Conservation (phyloP, 2,113 vertebrate species). For the Xenopus laevis region DNA sequence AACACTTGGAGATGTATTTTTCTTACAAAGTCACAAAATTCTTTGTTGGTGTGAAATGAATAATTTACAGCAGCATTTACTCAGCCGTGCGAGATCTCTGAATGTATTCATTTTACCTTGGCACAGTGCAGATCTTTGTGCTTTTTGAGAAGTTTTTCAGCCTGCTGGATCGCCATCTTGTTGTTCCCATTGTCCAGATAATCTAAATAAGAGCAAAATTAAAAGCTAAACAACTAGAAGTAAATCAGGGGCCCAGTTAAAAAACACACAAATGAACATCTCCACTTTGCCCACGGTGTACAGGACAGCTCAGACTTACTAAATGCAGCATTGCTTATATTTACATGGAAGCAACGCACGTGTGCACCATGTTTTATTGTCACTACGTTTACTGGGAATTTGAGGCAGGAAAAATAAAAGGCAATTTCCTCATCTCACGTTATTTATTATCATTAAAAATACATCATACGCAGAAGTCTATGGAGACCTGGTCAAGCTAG, state of each 20-base stretch:
- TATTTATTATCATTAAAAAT: no score
- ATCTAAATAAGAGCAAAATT: slow-evolving; percentile 64
- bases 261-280: neutral
- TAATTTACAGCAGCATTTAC: no score
- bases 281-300: neutral
- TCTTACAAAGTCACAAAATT: neutral
- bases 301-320: neutral
- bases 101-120: slow-evolving; percentile 69
- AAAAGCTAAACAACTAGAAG: neutral
- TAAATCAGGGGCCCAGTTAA: neutral
- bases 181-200: slow-evolving; percentile 99
- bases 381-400: no score
- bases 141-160: slow-evolving; percentile 95
- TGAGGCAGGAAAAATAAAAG: no score
- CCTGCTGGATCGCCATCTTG: slow-evolving; percentile 99
- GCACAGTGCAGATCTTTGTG: slow-evolving; percentile 98
- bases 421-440: no score
- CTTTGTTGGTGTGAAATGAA: no score
- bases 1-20: neutral
- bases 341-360: neutral
- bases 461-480: no score
- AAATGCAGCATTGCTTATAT: neutral
- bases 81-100: no score
- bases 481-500: no score
- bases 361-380: no score